Percentiles rank a stretch among this genome's conserved stretches.
Evolutionary conservation across 30 jellyfish, hydroid and myxozoan species (phyloP).

Genomic region (Hydractinia echinata): DNA sequence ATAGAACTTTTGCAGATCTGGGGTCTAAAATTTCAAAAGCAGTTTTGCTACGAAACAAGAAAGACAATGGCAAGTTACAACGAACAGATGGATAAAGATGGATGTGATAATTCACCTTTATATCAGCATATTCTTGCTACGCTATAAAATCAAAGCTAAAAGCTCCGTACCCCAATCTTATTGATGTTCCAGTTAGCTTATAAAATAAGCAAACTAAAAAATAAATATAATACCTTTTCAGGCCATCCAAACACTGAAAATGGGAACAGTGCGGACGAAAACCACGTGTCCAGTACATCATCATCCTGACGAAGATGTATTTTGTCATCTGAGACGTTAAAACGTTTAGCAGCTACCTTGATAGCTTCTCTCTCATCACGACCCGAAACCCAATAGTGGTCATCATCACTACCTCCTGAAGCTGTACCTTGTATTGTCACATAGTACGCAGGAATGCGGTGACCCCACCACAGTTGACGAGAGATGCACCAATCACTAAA

Average conservation of each 20-base stretch:
- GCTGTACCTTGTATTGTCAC: slow-evolving; percentile 60
- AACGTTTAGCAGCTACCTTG: slow-evolving; percentile 67
- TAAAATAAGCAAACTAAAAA: neutral
- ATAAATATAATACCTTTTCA: slow-evolving; percentile 47
- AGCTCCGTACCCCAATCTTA: no score
- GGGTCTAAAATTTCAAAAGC: slow-evolving; percentile 48
- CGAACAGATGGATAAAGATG: neutral
- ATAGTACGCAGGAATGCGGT: slow-evolving; percentile 96
- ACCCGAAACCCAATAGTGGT: slow-evolving; percentile 89
- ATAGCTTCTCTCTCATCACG: slow-evolving; percentile 81
- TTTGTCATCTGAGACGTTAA: slow-evolving; percentile 69
- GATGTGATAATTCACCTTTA: neutral
- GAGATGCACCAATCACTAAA: slow-evolving; percentile 98
- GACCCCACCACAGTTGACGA: slow-evolving; percentile 99
- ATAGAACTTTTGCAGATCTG: slow-evolving; percentile 64
- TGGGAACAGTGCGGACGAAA: slow-evolving; percentile 97
- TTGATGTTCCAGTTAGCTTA: neutral
- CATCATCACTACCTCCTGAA: slow-evolving; percentile 60
- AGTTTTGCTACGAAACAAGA: neutral
- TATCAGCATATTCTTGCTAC: neutral
- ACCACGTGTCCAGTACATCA: slow-evolving; percentile 99
- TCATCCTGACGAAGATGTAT: slow-evolving; percentile 85
- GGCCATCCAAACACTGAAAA: slow-evolving; percentile 99
- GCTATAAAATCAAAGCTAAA: neutral
- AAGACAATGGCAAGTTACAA: neutral